phyloP scores from a whole-genome alignment of 2,113 vertebrate species.

The Scopus umbretta region DNA sequence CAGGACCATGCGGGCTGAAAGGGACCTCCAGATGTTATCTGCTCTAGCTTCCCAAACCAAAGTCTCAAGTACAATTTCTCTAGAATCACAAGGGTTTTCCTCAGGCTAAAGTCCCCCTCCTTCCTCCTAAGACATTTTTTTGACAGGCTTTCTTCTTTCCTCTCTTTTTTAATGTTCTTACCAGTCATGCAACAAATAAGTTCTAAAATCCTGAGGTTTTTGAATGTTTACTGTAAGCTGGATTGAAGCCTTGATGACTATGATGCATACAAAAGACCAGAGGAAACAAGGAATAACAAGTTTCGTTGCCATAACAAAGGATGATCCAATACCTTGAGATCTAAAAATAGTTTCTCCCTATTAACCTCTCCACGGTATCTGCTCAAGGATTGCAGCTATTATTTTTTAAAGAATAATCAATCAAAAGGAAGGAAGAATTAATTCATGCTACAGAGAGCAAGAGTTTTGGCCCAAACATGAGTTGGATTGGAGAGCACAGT shows the following conservation, averaged over 20 bases:
- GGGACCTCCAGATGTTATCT: background rate
- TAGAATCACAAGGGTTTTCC: background rate
- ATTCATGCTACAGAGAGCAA: background rate
- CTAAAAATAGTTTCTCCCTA: background rate
- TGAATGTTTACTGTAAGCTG: background rate
- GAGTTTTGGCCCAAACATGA: background rate
- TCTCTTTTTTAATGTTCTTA: background rate
- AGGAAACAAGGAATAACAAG: constrained; percentile 36
- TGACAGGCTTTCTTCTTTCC: background rate
- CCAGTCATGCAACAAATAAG: background rate
- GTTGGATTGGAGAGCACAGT: background rate
- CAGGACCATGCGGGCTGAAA: background rate
- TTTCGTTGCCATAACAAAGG: constrained; percentile 29
- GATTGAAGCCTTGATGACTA: background rate
- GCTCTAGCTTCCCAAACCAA: background rate
- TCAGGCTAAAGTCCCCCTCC: background rate
- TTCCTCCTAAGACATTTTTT: background rate
- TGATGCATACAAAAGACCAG: background rate
- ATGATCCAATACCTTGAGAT: background rate
- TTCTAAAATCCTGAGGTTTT: background rate
- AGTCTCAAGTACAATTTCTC: background rate
- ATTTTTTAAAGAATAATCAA: background rate
- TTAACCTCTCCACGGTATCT: background rate
- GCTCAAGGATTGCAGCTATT: background rate
- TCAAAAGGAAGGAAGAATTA: background rate